A percentile compares a stretch with the other conserved stretches of the same genome.
These are phyloP conservation scores for Dryococelus australis DNA, from an alignment of 2,888 invertebrate genomes.

Conservation along the genomic window DNA sequence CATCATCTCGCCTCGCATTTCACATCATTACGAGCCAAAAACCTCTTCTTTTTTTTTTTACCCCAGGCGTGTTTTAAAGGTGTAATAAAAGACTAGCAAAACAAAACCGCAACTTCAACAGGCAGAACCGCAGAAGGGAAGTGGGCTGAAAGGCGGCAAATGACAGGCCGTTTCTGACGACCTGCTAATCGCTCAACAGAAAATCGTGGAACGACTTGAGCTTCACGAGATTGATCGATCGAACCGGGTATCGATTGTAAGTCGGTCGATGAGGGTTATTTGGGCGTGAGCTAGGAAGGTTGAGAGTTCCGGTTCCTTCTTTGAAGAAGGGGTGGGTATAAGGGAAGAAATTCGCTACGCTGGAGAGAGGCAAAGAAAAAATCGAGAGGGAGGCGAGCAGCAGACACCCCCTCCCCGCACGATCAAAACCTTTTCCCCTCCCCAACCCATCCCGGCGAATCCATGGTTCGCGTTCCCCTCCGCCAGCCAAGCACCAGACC, in stretches of 20 bases:
- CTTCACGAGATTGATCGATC: no score
- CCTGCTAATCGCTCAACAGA: no score
- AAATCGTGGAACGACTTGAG: no score
- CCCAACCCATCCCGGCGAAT: background rate
- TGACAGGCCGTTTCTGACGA: no score
- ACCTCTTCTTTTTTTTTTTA: no score
- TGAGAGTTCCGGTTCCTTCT: background rate
- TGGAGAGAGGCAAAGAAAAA: background rate
- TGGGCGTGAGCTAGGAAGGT: background rate
- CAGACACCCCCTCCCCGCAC: background rate
- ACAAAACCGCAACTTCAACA: background rate
- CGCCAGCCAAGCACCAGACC: slow-evolving; percentile 6
- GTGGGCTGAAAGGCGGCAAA: no score
- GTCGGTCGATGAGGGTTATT: background rate
- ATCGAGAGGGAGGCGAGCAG: background rate
- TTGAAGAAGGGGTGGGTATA: background rate
- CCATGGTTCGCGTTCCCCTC: background rate
- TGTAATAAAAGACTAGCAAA: background rate
- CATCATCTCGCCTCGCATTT: background rate
- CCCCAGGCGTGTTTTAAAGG: background rate
- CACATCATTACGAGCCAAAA: background rate
- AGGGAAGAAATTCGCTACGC: no score
- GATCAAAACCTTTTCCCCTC: background rate
- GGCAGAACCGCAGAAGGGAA: no score
- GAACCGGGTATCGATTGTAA: background rate